Conservation (phyloP, 2,113 vertebrate species). For the Chlamydotis undulata region DNA sequence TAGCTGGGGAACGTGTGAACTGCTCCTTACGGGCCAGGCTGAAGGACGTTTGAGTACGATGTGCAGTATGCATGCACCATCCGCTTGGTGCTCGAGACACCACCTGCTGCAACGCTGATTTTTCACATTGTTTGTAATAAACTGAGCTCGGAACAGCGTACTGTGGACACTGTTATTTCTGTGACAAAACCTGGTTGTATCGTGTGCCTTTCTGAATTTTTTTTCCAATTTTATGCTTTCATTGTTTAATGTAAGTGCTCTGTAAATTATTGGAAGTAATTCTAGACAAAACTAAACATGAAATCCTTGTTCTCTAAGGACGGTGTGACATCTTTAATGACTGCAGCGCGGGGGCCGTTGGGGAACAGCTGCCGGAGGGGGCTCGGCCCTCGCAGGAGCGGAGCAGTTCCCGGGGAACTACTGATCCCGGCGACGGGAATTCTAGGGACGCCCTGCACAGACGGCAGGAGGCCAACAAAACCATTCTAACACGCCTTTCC, state of each 20-base stretch:
- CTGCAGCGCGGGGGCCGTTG: rapidly evolving
- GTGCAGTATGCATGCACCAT: not conserved
- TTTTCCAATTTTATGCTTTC: constrained; percentile 23
- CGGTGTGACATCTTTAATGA: not conserved
- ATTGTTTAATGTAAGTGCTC: constrained; percentile 35
- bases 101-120: not conserved
- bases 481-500: rapidly evolving
- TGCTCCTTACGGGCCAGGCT: not conserved
- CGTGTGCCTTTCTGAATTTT: constrained; percentile 35
- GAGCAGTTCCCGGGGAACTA: rapidly evolving
- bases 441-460: rapidly evolving
- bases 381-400: too few species aligned
- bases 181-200: constrained; percentile 34
- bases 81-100: not conserved
- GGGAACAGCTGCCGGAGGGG: not conserved
- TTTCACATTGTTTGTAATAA: constrained; percentile 21
- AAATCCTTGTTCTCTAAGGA: not conserved
- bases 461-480: rapidly evolving
- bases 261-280: constrained; percentile 28
- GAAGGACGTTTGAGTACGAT: rapidly evolving
- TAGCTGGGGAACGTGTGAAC: rapidly evolving
- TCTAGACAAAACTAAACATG: constrained; percentile 27
- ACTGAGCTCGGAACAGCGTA: not conserved
- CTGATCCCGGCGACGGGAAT: rapidly evolving
- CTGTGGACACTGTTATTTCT: not conserved